Conservation (phyloP, 1,140 invertebrate genomes). For the Pachyrhynchus sulphureomaculatus region DNA sequence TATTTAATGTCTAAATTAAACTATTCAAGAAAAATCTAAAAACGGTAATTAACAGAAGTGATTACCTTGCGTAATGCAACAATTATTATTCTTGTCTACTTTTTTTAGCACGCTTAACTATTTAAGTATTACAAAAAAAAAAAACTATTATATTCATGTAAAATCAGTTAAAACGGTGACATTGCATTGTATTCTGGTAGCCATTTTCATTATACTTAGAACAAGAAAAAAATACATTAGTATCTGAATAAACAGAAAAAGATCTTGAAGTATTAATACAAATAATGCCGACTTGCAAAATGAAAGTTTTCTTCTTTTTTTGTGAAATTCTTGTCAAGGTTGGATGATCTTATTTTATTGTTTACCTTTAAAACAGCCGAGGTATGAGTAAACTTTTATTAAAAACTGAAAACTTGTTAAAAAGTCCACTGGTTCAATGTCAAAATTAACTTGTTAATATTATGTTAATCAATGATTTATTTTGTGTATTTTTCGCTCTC, state of each 20-base stretch:
- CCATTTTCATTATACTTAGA: too few relatives aligned
- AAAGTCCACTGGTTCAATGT: not conserved
- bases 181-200: conserved; percentile 14
- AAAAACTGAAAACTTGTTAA: not conserved
- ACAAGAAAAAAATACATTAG: not conserved
- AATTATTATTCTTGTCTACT: not conserved
- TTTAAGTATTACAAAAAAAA: conserved; percentile 2
- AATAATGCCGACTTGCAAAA: not conserved
- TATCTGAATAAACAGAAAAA: not conserved
- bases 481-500: too few relatives aligned
- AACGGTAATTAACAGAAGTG: too few relatives aligned
- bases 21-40: too few relatives aligned
- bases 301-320: not conserved
- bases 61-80: too few relatives aligned
- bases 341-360: conserved; percentile 9
- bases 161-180: conserved; percentile 5
- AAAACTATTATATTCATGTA: conserved; percentile 13
- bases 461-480: too few relatives aligned
- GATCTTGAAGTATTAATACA: not conserved
- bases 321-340: conserved; percentile 9
- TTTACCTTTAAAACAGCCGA: not conserved
- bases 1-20: too few relatives aligned
- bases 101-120: not conserved
- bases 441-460: too few relatives aligned
- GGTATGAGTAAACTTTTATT: not conserved